phyloP scores from a whole-genome alignment of 1,140 invertebrate species.

The Sycophila sp. region DNA sequence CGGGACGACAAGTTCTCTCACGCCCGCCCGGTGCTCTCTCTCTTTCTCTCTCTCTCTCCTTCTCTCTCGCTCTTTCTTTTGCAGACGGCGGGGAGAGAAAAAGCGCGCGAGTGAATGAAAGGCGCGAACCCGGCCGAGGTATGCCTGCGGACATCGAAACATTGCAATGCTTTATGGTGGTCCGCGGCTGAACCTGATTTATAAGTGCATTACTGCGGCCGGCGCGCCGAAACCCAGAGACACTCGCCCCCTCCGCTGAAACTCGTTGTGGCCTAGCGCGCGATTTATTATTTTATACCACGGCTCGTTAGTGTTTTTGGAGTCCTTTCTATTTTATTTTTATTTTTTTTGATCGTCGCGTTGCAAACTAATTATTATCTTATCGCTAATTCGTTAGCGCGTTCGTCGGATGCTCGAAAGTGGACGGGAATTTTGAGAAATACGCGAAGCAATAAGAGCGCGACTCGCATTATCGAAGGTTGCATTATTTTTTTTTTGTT shows the following conservation, averaged over 20 bases:
- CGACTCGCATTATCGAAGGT: background rate
- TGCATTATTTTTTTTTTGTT: background rate
- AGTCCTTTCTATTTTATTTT: no score
- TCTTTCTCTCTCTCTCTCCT: constrained; percentile 38
- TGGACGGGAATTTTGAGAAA: no score
- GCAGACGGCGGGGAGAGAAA: background rate
- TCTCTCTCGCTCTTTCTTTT: background rate
- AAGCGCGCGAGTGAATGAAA: constrained; percentile 62
- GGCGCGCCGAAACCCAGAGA: constrained; percentile 25
- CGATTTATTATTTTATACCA: no score
- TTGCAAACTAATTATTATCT: no score
- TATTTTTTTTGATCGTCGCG: no score
- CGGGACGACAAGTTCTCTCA: constrained; percentile 65
- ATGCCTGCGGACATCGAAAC: constrained; percentile 67
- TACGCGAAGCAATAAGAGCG: background rate
- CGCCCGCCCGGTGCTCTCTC: constrained; percentile 47
- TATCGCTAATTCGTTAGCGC: no score
- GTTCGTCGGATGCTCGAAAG: no score
- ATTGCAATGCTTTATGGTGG: constrained; percentile 69
- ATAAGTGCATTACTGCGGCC: constrained; percentile 66
- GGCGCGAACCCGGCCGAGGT: constrained; percentile 63
- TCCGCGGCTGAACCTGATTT: constrained; percentile 67
- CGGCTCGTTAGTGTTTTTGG: no score
- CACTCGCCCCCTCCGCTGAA: background rate
- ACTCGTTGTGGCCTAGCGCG: no score